Evolutionary conservation across 2,797 vertebrate species (phyloP).

Genomic region (Lacerta viridis): DNA sequence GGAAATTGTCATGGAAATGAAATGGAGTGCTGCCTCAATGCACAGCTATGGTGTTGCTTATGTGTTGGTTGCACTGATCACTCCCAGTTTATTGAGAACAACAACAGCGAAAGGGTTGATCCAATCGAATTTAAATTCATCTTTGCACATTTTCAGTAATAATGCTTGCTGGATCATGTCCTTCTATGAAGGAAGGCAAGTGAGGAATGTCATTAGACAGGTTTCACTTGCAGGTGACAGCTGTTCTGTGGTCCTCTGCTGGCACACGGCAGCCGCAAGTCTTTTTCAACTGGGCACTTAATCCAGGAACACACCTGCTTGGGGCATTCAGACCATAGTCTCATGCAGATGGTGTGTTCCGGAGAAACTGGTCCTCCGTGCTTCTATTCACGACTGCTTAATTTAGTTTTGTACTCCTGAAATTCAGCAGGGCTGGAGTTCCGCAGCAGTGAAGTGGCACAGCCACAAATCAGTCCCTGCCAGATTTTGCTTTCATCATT

Average conservation of each 20-base stretch:
- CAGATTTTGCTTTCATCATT: neutral
- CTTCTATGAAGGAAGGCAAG: neutral
- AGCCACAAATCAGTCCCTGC: neutral
- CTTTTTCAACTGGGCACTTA: neutral
- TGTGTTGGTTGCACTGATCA: neutral
- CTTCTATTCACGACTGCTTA: neutral
- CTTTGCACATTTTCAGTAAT: neutral
- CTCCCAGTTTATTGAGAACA: slow-evolving; percentile 46
- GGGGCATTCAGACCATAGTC: neutral
- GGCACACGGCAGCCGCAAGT: neutral
- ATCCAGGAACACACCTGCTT: neutral
- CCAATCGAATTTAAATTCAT: slow-evolving; percentile 11
- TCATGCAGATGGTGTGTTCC: neutral
- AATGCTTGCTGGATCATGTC: neutral
- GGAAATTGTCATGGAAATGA: too few relatives aligned
- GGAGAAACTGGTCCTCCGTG: neutral
- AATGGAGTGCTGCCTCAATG: too few relatives aligned
- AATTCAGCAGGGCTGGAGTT: neutral
- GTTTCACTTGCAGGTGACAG: neutral
- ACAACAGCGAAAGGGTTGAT: neutral
- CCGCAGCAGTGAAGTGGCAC: neutral
- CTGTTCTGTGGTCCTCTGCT: neutral
- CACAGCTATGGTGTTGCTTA: neutral
- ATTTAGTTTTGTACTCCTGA: neutral
- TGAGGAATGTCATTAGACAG: slow-evolving; percentile 16